Base-by-base conservation (phyloP, 30 jellyfish, hydroid and myxozoan genomes). In the Sanderia malayensis region DNA sequence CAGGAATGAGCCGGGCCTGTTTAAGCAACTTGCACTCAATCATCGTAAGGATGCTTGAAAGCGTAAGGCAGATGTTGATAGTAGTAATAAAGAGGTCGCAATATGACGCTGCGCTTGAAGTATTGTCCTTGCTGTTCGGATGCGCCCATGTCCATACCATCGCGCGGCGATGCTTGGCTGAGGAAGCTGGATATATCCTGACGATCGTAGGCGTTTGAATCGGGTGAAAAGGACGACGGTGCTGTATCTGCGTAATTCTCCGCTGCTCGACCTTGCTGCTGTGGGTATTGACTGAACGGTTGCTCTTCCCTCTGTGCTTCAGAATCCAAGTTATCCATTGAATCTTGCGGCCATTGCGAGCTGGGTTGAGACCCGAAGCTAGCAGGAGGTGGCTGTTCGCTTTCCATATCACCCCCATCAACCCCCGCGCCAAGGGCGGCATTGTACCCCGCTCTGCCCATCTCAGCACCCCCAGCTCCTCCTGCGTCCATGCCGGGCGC, bases 251-350 rank as follows among this genome's bases (percentile, higher is more conserved):
- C 64, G 18, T 49, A 49, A 4, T 24, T 49, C 64, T 49, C 64
- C 7, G 64, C 23, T 4, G 2, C 2, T 37, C 60, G 47, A 19
- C 80, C 88, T 1, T 58, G 69, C 23, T 49, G 64, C 18, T 15
- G 79, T 1, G 80, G 27, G 65, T 47, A 78, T 31, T 64, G 89
- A 31, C 80, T 45, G 18, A 25, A 66, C 13, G 80, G 26, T 69
- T 78, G 89, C 46, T 78, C 89, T 45, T 78, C 89, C 28, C 89
- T 21, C 44, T 78, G 89, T 9, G 89, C 89, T 37, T 78, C 89
- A n/a, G 89, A 46, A 34, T 78, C 89, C 44, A 78, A 41, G 31
- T 61, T 65, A 15, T 65, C 82, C 23, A 78, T 60, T 32, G 89
- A 46, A 45, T 53, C 34, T 71, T 18, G 37, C 11, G 8, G 11